Evolutionary conservation across 1,140 invertebrate genomes (phyloP).

Genomic region (Coboldia fuscipes): DNA sequence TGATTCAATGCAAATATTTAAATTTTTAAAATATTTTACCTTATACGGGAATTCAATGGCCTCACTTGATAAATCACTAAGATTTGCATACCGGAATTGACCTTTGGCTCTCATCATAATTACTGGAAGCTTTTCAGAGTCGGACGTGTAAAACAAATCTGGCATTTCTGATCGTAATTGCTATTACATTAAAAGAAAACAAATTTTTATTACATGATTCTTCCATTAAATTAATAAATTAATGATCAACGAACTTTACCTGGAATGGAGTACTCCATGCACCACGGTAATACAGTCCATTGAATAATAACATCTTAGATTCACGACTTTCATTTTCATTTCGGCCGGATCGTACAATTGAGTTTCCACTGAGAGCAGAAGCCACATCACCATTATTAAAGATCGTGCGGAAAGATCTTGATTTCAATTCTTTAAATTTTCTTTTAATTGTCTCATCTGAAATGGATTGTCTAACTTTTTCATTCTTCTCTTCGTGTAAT

Average conservation of each 20-base stretch:
- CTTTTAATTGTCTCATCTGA: constrained; percentile 8
- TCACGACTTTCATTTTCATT: constrained; percentile 7
- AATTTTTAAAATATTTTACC: constrained; percentile 15
- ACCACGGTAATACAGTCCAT: constrained; percentile 36
- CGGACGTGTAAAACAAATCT: constrained; percentile 30
- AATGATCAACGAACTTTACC: constrained; percentile 1
- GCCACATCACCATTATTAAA: constrained; percentile 19
- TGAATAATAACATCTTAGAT: constrained; percentile 36
- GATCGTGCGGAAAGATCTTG: no score
- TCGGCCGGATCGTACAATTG: constrained; percentile 12
- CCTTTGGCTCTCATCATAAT: constrained; percentile 30
- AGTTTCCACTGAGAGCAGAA: constrained; percentile 18
- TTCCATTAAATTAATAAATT: neutral
- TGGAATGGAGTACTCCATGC: constrained; percentile 14
- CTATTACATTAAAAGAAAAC: neutral
- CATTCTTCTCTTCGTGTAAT: neutral
- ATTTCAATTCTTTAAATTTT: neutral
- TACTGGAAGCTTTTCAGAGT: constrained; percentile 27
- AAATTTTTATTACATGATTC: neutral
- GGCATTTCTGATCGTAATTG: constrained; percentile 16
- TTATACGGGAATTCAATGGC: constrained; percentile 33
- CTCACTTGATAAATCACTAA: constrained; percentile 28
- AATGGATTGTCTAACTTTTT: constrained; percentile 3
- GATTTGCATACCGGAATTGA: constrained; percentile 24
- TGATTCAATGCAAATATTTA: constrained; percentile 3